Evolutionary conservation across 2,888 invertebrate genomes (phyloP).

Genomic region (Notocelia uddmanniana): DNA sequence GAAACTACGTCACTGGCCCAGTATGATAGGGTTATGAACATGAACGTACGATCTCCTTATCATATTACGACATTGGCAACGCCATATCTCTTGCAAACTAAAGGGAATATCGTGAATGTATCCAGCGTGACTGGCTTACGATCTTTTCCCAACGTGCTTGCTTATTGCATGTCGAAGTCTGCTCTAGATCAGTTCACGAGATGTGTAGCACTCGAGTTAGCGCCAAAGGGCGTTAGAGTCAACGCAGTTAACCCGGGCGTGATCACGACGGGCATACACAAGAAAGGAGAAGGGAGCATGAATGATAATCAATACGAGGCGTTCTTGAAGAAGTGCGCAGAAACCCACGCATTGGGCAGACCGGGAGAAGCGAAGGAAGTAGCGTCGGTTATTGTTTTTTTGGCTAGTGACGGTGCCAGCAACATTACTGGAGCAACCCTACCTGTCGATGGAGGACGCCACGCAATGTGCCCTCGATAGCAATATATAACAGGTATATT

Average conservation of each 20-base stretch:
- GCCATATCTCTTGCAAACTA: slow-evolving; percentile 91
- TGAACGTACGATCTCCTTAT: slow-evolving; percentile 92
- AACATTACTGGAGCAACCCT: slow-evolving; percentile 94
- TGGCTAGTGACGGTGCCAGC: slow-evolving; percentile 93
- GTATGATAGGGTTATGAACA: slow-evolving; percentile 94
- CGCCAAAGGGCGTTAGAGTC: slow-evolving; percentile 91
- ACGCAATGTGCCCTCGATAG: slow-evolving; percentile 94
- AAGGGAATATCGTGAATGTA: slow-evolving; percentile 96
- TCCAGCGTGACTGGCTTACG: slow-evolving; percentile 96
- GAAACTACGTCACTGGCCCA: slow-evolving; percentile 93
- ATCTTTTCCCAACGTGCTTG: slow-evolving; percentile 94
- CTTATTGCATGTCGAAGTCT: slow-evolving; percentile 97
- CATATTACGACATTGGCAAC: slow-evolving; percentile 93
- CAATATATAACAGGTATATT: slow-evolving; percentile 50
- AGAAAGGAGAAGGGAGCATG: slow-evolving; percentile 90
- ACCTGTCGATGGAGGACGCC: slow-evolving; percentile 95
- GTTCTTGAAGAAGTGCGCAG: slow-evolving; percentile 92
- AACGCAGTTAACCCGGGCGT: slow-evolving; percentile 98
- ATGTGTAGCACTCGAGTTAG: slow-evolving; percentile 94
- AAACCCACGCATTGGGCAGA: slow-evolving; percentile 95
- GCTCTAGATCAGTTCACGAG: slow-evolving; percentile 97
- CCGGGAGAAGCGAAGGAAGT: slow-evolving; percentile 94
- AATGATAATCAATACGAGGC: slow-evolving; percentile 90
- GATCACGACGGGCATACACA: slow-evolving; percentile 94
- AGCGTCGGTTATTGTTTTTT: slow-evolving; percentile 94